These are phyloP conservation scores for Bovichtus variegatus DNA, from an alignment of 2,797 vertebrate genomes.

Conservation along the genomic window DNA sequence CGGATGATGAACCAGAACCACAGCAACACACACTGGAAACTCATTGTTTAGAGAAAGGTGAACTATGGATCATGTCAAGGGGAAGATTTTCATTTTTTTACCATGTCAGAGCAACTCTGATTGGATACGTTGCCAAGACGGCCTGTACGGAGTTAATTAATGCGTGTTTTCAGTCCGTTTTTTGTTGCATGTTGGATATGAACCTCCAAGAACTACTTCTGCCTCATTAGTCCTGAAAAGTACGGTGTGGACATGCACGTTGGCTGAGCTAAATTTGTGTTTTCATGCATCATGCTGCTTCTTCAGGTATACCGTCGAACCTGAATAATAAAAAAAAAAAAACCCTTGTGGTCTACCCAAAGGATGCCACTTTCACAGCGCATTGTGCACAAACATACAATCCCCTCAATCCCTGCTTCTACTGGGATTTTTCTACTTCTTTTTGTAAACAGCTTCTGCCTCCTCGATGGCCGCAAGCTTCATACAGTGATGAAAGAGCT, in stretches of 20 bases:
- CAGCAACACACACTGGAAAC: background rate
- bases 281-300: conserved; percentile 41
- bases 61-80: background rate
- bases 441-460: conserved; percentile 60
- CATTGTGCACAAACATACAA: conserved; percentile 49
- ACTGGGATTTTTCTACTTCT: conserved; percentile 56
- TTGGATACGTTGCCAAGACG: conserved; percentile 6
- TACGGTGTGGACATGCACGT: conserved; percentile 30
- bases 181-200: conserved; percentile 24
- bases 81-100: background rate
- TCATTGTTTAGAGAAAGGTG: background rate
- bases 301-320: conserved; percentile 43
- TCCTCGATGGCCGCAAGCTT: conserved; percentile 57
- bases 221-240: conserved; percentile 50
- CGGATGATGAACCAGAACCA: conserved; percentile 16
- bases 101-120: background rate
- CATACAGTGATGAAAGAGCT: conserved; percentile 69
- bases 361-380: conserved; percentile 71
- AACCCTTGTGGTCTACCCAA: conserved; percentile 61
- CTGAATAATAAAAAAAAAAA: conserved; percentile 39
- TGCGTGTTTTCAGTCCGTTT: conserved; percentile 25
- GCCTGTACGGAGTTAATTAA: background rate
- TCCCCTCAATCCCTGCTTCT: conserved; percentile 55
- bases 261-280: conserved; percentile 43
- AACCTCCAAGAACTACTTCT: conserved; percentile 63